phyloP scores from a whole-genome alignment of 2,888 invertebrate genomes.

The Metalampra italica region DNA sequence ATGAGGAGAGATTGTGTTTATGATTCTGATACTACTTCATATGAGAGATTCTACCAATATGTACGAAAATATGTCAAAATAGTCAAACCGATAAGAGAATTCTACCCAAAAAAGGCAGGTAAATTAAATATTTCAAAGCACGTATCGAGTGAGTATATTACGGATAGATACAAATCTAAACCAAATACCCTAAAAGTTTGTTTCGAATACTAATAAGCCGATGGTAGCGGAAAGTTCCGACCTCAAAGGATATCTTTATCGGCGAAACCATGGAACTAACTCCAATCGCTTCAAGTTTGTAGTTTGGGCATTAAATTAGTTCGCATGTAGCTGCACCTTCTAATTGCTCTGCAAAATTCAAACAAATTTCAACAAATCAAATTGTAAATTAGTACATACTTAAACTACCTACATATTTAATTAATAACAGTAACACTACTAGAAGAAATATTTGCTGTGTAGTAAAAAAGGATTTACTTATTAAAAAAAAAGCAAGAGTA shows the following conservation, averaged over 20 bases:
- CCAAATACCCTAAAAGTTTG: slow-evolving; percentile 26
- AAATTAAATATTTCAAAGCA: slow-evolving; percentile 17
- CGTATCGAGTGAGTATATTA: slow-evolving; percentile 22
- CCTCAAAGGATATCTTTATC: slow-evolving; percentile 13
- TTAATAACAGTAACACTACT: too few relatives aligned
- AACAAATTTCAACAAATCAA: background rate
- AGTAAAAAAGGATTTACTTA: too few relatives aligned
- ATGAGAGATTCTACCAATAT: too few relatives aligned
- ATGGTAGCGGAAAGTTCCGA: slow-evolving; percentile 5
- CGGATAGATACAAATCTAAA: slow-evolving; percentile 24
- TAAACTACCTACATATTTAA: too few relatives aligned
- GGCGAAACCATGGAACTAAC: background rate
- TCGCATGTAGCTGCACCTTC: background rate
- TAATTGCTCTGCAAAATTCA: background rate
- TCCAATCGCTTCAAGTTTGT: slow-evolving; percentile 6
- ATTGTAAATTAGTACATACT: too few relatives aligned
- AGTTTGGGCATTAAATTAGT: slow-evolving; percentile 6
- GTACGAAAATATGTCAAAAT: background rate
- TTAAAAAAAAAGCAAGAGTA: too few relatives aligned
- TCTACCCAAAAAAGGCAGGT: slow-evolving; percentile 3
- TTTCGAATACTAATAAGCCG: slow-evolving; percentile 25
- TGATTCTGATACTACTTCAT: too few relatives aligned
- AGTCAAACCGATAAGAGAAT: background rate
- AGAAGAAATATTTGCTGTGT: too few relatives aligned
- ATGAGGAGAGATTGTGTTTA: too few relatives aligned